phyloP scores from a whole-genome alignment of 2,888 invertebrate genomes.

The Tipula lateralis region DNA sequence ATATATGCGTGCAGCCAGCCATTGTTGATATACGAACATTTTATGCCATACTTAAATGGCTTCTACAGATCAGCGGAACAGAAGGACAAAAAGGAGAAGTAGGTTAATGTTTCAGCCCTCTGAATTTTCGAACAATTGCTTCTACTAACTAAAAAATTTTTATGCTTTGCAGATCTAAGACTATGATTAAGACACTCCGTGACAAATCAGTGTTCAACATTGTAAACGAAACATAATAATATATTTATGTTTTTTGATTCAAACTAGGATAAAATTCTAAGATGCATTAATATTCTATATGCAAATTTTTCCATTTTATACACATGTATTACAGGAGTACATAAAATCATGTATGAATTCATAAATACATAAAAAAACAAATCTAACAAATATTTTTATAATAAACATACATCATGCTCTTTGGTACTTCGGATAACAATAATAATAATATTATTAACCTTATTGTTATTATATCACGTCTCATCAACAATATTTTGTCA shows the following conservation, averaged over 20 bases:
- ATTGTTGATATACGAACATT: too few species aligned
- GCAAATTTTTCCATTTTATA: not conserved
- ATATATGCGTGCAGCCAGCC: too few species aligned
- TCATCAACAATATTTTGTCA: not conserved
- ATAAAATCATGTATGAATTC: not conserved
- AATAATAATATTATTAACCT: slow-evolving; percentile 12
- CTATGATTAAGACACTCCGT: not conserved
- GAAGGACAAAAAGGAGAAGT: too few species aligned
- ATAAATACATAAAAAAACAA: not conserved
- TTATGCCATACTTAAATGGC: too few species aligned
- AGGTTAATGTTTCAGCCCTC: too few species aligned
- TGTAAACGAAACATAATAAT: not conserved
- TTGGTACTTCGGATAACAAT: not conserved
- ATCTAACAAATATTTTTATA: not conserved
- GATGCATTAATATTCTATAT: not conserved
- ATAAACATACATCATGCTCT: not conserved
- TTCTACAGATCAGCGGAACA: too few species aligned
- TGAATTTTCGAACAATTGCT: too few species aligned
- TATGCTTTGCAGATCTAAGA: not conserved
- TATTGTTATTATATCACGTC: slow-evolving; percentile 11
- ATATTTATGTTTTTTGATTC: not conserved
- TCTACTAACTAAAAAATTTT: not conserved
- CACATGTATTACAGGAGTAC: not conserved
- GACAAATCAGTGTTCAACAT: not conserved
- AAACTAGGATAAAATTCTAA: not conserved